Conservation (phyloP, 1,140 invertebrate species). For the Euura saliciscinereae region DNA sequence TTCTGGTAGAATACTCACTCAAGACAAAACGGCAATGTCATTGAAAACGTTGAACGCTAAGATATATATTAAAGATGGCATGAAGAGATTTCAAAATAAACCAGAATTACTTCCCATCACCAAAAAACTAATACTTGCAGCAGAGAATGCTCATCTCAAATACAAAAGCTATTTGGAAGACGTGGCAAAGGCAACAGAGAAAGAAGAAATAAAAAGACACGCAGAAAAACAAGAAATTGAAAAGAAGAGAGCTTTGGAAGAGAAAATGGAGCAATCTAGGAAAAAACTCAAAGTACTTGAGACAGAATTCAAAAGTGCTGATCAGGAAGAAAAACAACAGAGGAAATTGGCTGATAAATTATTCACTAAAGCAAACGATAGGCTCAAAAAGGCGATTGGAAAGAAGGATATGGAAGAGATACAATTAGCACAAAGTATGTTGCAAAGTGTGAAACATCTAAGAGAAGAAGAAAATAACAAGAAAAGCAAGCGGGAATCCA, state of each 20-base stretch:
- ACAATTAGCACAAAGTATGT: not conserved
- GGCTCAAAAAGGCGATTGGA: not conserved
- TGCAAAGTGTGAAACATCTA: not conserved
- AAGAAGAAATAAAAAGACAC: not conserved
- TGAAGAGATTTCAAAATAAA: not conserved
- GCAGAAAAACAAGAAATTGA: not conserved
- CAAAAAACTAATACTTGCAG: not conserved
- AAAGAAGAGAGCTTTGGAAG: not conserved
- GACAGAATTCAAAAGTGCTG: not conserved
- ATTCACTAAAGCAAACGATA: not conserved
- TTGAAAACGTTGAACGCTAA: not conserved
- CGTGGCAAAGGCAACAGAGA: not conserved
- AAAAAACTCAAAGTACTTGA: not conserved
- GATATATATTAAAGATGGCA: not conserved
- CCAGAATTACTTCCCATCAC: not conserved
- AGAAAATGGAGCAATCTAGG: not conserved
- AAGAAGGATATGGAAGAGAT: not conserved
- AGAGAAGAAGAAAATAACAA: constrained; percentile 1
- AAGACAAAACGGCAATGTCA: not conserved
- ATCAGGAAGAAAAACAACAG: not conserved
- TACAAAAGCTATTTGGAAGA: constrained; percentile 7
- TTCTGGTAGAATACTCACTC: not conserved
- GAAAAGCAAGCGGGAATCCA: not conserved
- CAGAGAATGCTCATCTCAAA: not conserved
- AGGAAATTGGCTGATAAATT: not conserved